Evolutionary conservation across 2,113 vertebrate species (phyloP), one percentile per base, ranked within the genome.

Genomic region (Cricetomys ansorgei): DNA sequence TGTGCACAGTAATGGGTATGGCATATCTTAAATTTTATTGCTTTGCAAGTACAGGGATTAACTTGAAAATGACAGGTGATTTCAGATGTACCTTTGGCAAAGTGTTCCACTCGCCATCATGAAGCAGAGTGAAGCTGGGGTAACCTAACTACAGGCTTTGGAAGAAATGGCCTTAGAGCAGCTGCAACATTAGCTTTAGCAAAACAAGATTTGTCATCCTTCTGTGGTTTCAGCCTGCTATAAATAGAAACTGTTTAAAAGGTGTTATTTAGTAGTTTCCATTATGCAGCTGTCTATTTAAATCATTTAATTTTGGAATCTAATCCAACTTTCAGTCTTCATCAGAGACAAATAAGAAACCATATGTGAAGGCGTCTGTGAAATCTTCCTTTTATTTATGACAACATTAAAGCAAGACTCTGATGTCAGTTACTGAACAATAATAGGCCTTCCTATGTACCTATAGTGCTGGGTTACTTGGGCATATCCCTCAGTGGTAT

Each of bases 241-340:
- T 98, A 98, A 98, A 98, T 98, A 98, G 98, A 96, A 98, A 97
- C 94, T 96, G 91, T 97, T 98, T 98, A 98, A 99, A 98, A 98
- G 98, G 98, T 98, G 98, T 98, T 98, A 98, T 98, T 98, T 98
- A 98, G 97, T 97, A 97, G 97, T 98, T 98, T 98, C 96, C 97
- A 98, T 98, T 98, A 98, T 98, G 98, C 98, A 98, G 98, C 98
- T 99, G 98, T 98, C 98, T 98, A 98, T 97, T 99, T 99, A 98
- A 99, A 99, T 99, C 97, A 99, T 98, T 99, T 98, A 98, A 98
- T 99, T 99, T 98, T 99, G 98, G 97, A 98, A 98, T 98, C 98
- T 98, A 98, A 98, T 99, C 97, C 97, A 98, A 98, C 97, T 98
- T 97, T 75, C 94, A 97, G 94, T 97, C 98, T 99, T 97, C 98